These are phyloP conservation scores for Eupithecia dodoneata DNA, from an alignment of 2,888 invertebrate species.

Conservation along the genomic window DNA sequence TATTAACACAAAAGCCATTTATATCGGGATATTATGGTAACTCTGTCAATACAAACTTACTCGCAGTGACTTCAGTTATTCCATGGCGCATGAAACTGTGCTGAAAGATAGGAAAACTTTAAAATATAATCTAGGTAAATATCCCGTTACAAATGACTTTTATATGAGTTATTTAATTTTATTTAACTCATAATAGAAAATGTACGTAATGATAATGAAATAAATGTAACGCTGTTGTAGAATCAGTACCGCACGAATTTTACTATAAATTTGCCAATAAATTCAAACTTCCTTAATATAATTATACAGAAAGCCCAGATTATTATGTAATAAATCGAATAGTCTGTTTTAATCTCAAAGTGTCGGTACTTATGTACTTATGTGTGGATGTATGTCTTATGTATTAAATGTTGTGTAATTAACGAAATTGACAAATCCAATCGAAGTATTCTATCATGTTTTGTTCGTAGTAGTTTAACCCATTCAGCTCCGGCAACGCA, in stretches of 20 bases:
- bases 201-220: background rate
- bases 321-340: slow-evolving; percentile 28
- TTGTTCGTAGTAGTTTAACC: slow-evolving; percentile 33
- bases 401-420: slow-evolving; percentile 54
- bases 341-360: slow-evolving; percentile 68
- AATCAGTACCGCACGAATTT: slow-evolving; percentile 8
- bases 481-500: too few species aligned
- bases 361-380: slow-evolving; percentile 47
- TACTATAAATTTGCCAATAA: slow-evolving; percentile 18
- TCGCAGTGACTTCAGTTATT: too few species aligned
- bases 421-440: slow-evolving; percentile 24
- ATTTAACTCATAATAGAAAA: too few species aligned
- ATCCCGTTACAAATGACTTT: too few species aligned
- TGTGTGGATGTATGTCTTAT: slow-evolving; percentile 48
- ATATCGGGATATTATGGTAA: too few species aligned
- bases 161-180: too few species aligned
- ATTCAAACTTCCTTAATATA: slow-evolving; percentile 16
- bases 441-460: slow-evolving; percentile 27
- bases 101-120: too few species aligned
- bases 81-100: too few species aligned
- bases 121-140: too few species aligned
- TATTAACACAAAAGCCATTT: too few species aligned
- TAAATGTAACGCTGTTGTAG: background rate
- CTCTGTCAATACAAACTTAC: too few species aligned
- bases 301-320: background rate